Conservation (phyloP, 2,888 invertebrate genomes). For the Dicranocentrus wangi region DNA sequence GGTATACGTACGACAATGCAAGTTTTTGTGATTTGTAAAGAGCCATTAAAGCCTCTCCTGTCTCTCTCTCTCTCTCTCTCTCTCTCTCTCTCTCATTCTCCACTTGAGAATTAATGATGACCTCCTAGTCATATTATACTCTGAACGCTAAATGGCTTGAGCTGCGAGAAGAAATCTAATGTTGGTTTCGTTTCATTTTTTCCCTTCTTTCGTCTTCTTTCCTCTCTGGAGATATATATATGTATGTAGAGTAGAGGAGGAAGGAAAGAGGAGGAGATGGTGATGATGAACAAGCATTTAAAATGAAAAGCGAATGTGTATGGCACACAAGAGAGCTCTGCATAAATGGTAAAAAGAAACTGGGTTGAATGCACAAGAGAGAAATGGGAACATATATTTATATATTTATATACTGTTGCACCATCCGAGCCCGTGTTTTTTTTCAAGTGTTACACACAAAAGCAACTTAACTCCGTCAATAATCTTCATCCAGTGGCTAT, state of each 20-base stretch:
- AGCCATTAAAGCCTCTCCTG: slow-evolving; percentile 51
- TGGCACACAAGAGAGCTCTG: no score
- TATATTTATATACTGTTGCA: no score
- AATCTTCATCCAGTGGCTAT: slow-evolving; percentile 6
- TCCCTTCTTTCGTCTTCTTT: no score
- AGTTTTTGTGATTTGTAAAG: slow-evolving; percentile 45
- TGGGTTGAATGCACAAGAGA: no score
- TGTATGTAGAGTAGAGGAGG: neutral
- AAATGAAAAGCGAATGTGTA: neutral
- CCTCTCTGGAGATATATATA: neutral
- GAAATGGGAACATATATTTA: no score
- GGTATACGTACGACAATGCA: slow-evolving; percentile 36
- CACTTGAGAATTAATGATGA: slow-evolving; percentile 59
- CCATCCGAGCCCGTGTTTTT: no score
- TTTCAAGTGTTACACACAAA: neutral
- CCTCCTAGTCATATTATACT: slow-evolving; percentile 36
- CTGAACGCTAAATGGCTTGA: slow-evolving; percentile 25
- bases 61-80: no score
- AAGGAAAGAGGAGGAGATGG: neutral
- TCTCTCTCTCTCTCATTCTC: slow-evolving; percentile 3
- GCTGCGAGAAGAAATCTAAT: no score
- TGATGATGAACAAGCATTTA: neutral
- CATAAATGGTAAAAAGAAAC: no score
- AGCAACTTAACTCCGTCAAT: neutral
- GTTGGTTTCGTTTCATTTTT: no score